Evolutionary conservation across 1,140 invertebrate genomes (phyloP).

Genomic region (Philopotamus ludificatus): DNA sequence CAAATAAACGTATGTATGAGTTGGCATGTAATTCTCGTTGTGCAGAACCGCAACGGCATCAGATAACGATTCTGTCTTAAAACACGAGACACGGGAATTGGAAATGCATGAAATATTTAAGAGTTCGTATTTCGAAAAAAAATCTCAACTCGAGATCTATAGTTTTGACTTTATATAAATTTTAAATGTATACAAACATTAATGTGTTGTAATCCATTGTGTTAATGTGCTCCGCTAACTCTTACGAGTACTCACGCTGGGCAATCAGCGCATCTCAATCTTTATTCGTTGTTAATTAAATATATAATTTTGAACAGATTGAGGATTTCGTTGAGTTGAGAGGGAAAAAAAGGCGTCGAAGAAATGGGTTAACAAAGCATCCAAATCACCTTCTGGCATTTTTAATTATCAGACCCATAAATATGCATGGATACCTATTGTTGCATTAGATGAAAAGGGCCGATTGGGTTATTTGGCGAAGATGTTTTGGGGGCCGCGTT

Average conservation of each 20-base stretch:
- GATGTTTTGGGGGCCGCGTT: neutral
- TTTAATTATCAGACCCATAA: constrained; percentile 41
- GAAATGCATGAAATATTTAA: too few relatives aligned
- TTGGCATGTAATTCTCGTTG: constrained; percentile 11
- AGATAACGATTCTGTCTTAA: constrained; percentile 11
- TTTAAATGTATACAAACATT: too few relatives aligned
- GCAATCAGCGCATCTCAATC: too few relatives aligned
- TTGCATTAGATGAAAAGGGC: constrained; percentile 20
- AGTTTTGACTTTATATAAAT: too few relatives aligned
- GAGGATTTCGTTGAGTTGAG: too few relatives aligned
- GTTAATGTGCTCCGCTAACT: too few relatives aligned
- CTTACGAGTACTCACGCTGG: too few relatives aligned
- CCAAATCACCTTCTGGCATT: constrained; percentile 38
- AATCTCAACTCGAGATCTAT: too few relatives aligned
- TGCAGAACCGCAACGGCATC: constrained; percentile 9
- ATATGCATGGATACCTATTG: constrained; percentile 33
- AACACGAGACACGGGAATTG: constrained; percentile 2
- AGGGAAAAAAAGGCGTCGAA: constrained; percentile 22
- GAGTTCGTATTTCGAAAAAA: too few relatives aligned
- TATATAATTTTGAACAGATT: too few relatives aligned
- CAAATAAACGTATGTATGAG: neutral
- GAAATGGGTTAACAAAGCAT: constrained; percentile 38
- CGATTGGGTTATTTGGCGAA: constrained; percentile 26
- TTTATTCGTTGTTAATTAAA: too few relatives aligned
- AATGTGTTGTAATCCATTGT: too few relatives aligned